Conservation (phyloP, 2,888 invertebrate genomes). For the Spisula solida region DNA sequence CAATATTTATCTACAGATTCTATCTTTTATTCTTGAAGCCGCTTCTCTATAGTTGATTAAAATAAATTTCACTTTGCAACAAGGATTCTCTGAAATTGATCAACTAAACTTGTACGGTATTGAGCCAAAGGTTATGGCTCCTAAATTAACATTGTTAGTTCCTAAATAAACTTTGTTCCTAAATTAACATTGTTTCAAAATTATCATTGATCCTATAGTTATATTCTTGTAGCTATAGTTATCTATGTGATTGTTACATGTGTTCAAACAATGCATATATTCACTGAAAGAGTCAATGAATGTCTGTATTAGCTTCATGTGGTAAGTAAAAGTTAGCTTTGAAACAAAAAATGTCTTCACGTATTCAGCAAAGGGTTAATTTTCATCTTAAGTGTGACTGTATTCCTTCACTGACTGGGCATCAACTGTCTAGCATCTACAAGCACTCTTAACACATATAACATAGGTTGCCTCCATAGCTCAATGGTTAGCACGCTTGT, state of each 20-base stretch:
- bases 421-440: not conserved
- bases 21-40: not conserved
- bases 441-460: not conserved
- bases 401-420: not conserved
- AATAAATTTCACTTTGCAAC: not conserved
- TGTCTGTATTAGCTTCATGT: not conserved
- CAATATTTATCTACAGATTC: not conserved
- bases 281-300: not conserved
- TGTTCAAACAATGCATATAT: not conserved
- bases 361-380: not conserved
- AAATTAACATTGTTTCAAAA: no score
- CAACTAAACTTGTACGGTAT: not conserved
- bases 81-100: not conserved
- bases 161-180: no score
- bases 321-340: not conserved
- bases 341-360: not conserved
- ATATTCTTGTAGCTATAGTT: no score
- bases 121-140: not conserved
- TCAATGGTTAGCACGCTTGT: no score
- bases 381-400: not conserved
- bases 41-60: constrained; percentile 6
- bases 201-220: no score
- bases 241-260: no score
- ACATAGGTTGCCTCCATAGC: not conserved
- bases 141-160: not conserved